Conservation (phyloP, 2,113 vertebrate genomes). For the Theropithecus gelada region DNA sequence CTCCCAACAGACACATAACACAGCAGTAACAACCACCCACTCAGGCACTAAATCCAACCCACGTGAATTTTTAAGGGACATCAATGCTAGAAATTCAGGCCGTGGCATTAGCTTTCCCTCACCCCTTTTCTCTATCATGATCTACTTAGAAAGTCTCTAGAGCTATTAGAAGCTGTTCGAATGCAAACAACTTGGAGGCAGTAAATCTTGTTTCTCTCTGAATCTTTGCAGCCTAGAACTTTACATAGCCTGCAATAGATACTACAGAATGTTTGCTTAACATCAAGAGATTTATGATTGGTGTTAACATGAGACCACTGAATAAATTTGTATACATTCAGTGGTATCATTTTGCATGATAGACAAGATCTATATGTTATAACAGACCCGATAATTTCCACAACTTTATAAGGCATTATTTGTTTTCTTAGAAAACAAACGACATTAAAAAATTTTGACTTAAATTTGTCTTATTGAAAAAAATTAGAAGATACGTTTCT, state of each 20-base stretch:
- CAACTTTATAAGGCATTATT: background rate
- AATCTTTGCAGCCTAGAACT: background rate
- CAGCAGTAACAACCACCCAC: background rate
- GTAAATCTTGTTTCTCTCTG: background rate
- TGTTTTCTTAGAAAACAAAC: background rate
- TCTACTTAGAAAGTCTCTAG: background rate
- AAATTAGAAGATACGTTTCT: background rate
- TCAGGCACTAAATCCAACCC: background rate
- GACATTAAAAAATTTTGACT: background rate
- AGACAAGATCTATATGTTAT: background rate
- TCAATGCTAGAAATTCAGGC: background rate
- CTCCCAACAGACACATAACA: background rate
- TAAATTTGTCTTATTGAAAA: background rate
- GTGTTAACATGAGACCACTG: too few relatives aligned
- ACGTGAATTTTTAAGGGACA: background rate
- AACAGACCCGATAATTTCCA: background rate
- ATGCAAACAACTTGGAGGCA: background rate
- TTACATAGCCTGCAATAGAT: background rate
- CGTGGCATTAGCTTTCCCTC: background rate
- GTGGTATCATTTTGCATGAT: background rate
- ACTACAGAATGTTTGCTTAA: background rate
- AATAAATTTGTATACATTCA: background rate
- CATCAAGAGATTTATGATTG: background rate
- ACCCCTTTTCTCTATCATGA: background rate
- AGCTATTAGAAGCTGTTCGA: background rate